Evolutionary conservation across 2,797 vertebrate genomes (phyloP), one percentile per base, ranked within the genome.

Genomic region (Alouatta caraya): DNA sequence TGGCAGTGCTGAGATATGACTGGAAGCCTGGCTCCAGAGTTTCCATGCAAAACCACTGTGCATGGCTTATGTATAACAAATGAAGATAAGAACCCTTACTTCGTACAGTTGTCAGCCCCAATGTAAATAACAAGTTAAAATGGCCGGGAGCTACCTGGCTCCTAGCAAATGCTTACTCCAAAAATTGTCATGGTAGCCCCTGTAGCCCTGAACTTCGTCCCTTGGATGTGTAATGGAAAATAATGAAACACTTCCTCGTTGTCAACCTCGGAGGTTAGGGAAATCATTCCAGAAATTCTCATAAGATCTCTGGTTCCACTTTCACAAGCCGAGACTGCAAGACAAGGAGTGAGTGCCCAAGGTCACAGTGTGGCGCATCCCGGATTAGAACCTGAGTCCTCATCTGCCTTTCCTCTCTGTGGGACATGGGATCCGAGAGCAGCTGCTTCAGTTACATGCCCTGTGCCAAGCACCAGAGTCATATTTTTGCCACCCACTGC

Each of bases 321-420:
- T 92, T 50, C 50, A 28, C 24, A 70, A 86, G 61, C 10, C 59
- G 37, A 46, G 64, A 42, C 96, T 57, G 78, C 39, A 55, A 88
- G 81, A 79, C 21, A 48, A 75, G 85, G 86, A 42, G 67, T 26
- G 17, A 61, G 52, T 4, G 50, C 17, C 61, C 80, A 86, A 86
- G 85, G 92, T 95, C 89, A n/a, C 17, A 26, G 92, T 12, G 33
- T 67, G 89, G 90, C 0, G 2, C 73, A 73, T 46, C 72, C 61
- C 50, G 52, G 94, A 61, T 89, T 90, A 95, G 94, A 97, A 93
- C 92, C 96, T 17, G 84, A 97, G 90, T 92, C 79, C 78, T 90
- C 96, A 61, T 85, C 94, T 86, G 95, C 78, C 90, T 97, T 85
- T 82, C 92, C 89, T 55, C 76, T 44, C 73, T 48, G 72, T 59